phyloP scores from a whole-genome alignment of 2,888 invertebrate genomes.

The Parnassius glacialis region DNA sequence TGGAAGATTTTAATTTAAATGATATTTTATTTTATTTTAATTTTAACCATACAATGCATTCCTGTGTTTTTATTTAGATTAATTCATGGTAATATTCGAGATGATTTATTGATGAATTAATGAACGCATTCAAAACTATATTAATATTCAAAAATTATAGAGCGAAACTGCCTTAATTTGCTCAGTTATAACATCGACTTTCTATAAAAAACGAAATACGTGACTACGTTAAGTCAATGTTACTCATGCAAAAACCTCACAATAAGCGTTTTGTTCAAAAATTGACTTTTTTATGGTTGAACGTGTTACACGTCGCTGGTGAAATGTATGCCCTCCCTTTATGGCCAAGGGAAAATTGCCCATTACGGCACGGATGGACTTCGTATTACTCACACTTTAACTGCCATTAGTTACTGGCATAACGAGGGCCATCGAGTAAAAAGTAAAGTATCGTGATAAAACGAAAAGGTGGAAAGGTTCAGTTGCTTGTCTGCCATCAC shows the following conservation, averaged over 20 bases:
- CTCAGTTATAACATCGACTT: slow-evolving; percentile 15
- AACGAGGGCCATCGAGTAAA: slow-evolving; percentile 11
- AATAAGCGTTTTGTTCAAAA: slow-evolving; percentile 24
- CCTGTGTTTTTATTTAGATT: no score
- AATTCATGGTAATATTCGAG: no score
- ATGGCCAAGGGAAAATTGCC: slow-evolving; percentile 23
- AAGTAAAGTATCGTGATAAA: no score
- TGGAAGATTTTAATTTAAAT: no score
- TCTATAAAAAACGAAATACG: slow-evolving; percentile 24
- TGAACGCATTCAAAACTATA: neutral
- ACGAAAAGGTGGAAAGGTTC: no score
- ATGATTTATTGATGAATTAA: neutral
- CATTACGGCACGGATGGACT: slow-evolving; percentile 25
- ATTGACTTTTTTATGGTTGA: slow-evolving; percentile 23
- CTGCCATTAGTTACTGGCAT: slow-evolving; percentile 20
- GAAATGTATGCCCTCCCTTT: slow-evolving; percentile 26
- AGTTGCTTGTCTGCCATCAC: no score
- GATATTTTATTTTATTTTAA: no score
- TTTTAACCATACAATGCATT: no score
- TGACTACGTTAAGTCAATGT: slow-evolving; percentile 17
- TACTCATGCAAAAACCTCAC: slow-evolving; percentile 23
- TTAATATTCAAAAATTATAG: no score
- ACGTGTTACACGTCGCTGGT: slow-evolving; percentile 23
- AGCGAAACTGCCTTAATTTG: no score
- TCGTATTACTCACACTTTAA: slow-evolving; percentile 23